These are phyloP conservation scores for Merluccius polli DNA, from an alignment of 2,797 vertebrate species.

Conservation along the genomic window DNA sequence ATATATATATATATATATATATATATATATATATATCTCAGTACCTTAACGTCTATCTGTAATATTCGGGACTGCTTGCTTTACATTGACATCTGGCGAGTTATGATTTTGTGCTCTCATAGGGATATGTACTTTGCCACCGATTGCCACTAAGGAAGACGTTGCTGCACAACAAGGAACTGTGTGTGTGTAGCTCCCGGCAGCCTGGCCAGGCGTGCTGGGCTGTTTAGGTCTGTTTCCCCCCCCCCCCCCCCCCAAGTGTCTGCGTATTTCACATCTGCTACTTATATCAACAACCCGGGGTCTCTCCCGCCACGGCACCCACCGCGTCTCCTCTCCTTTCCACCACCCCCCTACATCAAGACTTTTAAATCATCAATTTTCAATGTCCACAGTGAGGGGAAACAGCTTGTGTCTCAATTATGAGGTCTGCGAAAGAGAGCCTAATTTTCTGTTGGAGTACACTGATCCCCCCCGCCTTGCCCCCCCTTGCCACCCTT, in stretches of 20 bases:
- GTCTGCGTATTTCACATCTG: constrained; percentile 69
- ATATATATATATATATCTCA: neutral
- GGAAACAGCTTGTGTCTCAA: constrained; percentile 34
- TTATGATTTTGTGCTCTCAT: neutral
- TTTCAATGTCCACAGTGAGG: constrained; percentile 38
- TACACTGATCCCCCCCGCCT: neutral
- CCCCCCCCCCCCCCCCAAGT: constrained; percentile 39
- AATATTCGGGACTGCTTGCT: neutral
- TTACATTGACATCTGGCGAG: neutral
- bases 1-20: neutral
- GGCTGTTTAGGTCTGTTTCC: constrained; percentile 27
- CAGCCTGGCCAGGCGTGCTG: constrained; percentile 2
- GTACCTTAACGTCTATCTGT: neutral
- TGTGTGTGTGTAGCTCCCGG: neutral
- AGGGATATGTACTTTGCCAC: neutral
- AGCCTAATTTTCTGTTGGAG: constrained; percentile 32
- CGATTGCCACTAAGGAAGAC: neutral
- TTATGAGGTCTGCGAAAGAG: constrained; percentile 19
- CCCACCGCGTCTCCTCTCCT: constrained; percentile 24
- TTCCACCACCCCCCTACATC: constrained; percentile 33
- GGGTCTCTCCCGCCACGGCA: constrained; percentile 34
- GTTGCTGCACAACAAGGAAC: constrained; percentile 9
- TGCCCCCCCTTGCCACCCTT: constrained; percentile 30
- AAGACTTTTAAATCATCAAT: constrained; percentile 45
- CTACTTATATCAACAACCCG: constrained; percentile 59